phyloP scores from a whole-genome alignment of 2,113 vertebrate species.

The Crotophaga sulcirostris region DNA sequence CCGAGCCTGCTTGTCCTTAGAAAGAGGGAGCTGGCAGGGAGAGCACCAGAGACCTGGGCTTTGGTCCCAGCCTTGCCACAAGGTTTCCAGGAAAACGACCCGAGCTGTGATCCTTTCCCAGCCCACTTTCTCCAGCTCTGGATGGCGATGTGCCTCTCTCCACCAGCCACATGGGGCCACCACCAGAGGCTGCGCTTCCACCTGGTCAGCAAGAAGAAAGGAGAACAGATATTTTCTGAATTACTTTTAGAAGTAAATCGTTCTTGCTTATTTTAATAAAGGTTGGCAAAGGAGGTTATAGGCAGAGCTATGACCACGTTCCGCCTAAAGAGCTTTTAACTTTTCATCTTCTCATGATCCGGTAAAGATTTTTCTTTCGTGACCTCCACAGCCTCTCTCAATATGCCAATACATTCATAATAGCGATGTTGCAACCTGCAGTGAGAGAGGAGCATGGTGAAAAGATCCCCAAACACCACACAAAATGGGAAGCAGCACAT shows the following conservation, averaged over 20 bases:
- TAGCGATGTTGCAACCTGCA: conserved; percentile 66
- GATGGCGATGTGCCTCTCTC: rapidly evolving
- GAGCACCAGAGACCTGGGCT: background rate
- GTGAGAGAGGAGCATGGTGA: background rate
- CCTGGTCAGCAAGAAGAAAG: background rate
- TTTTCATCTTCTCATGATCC: background rate
- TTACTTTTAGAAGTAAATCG: background rate
- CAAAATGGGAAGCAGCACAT: background rate
- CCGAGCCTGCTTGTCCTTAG: background rate
- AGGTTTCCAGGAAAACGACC: conserved; percentile 34
- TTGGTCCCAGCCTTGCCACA: background rate
- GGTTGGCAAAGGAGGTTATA: background rate
- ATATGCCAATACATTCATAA: background rate
- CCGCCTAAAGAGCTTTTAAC: background rate
- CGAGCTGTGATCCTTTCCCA: background rate
- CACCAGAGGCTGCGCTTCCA: background rate
- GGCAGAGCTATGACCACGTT: background rate
- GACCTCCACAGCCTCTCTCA: conserved; percentile 32
- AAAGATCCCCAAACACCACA: background rate
- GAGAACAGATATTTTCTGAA: background rate
- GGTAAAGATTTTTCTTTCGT: background rate
- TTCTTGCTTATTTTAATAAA: background rate
- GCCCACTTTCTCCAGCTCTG: background rate
- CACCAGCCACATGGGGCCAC: background rate
- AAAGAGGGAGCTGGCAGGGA: conserved; percentile 26